Base-by-base conservation (phyloP, 2,797 vertebrate genomes). In the Erethizon dorsatum region DNA sequence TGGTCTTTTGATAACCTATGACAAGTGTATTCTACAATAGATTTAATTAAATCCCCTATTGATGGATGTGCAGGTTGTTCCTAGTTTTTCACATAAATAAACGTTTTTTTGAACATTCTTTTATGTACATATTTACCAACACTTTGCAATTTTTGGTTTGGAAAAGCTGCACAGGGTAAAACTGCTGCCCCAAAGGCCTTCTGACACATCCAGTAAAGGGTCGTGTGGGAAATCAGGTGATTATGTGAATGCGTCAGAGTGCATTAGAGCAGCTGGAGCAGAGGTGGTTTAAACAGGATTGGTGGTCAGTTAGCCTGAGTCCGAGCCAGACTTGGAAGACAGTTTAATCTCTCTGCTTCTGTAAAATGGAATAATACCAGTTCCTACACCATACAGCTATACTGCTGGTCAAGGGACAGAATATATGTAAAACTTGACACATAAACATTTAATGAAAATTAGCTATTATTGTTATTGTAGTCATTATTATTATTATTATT, bases 81-180 rank as follows among this genome's bases (percentile, higher is more conserved):
- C 17, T 65, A 79, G 80, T 84, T 69, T 88, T 90, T 90, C 52
- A 95, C 7, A 79, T 82, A 20, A 59, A 78, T 90, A 56, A 80
- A 85, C 50, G 82, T 47, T 37, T 45, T 28, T 83, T 20, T 47
- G 33, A 94, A 41, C 41, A 45, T 69, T 75, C 18, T 94, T 28
- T 56, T 31, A 31, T 2, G 47, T 57, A 37, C 14, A 41, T 71
- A 61, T 88, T 57, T 92, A 86, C 67, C 9, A 24, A 79, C 31
- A 63, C 8, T 54, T 94, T 88, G 83, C n/a, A 52, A 67, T 88
- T 69, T 88, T 97, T 91, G 37, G 17, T 33, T 95, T 98, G 91
- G 89, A 57, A 95, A 91, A 86, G 2, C 65, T 95, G 71, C 83
- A 91, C 47, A 47, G 45, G 6, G 20, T 63, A 71, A 37, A 94